Conservation (phyloP, 2,113 vertebrate species). For the Marmota flaviventris region DNA sequence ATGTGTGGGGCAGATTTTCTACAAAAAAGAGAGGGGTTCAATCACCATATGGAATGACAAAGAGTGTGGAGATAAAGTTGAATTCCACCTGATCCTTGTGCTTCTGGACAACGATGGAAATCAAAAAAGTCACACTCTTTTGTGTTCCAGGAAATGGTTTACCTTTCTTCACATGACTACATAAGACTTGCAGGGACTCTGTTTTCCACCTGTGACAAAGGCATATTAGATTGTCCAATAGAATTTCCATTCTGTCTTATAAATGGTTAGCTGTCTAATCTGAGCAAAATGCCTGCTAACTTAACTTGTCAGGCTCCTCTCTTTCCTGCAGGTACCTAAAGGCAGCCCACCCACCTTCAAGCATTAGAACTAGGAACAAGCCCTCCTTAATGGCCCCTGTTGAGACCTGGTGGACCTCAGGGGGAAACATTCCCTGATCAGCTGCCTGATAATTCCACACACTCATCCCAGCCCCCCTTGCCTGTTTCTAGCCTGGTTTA, state of each 20-base stretch:
- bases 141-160: neutral
- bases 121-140: neutral
- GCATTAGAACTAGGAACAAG: neutral
- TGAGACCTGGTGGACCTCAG: neutral
- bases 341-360: neutral
- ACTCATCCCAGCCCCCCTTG: neutral
- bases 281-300: neutral
- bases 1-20: neutral
- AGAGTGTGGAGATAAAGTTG: neutral
- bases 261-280: neutral
- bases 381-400: neutral
- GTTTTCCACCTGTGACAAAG: neutral
- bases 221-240: neutral
- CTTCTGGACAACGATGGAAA: neutral
- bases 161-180: neutral
- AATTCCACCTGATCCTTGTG: neutral
- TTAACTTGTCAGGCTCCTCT: conserved; percentile 31
- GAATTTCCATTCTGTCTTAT: neutral
- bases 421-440: neutral
- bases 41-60: neutral
- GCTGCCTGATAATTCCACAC: neutral
- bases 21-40: neutral
- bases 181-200: neutral
- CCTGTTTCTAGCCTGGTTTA: neutral
- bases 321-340: neutral